These are phyloP conservation scores for Kryptopterus vitreolus DNA, from an alignment of 2,797 vertebrate species.

Conservation along the genomic window DNA sequence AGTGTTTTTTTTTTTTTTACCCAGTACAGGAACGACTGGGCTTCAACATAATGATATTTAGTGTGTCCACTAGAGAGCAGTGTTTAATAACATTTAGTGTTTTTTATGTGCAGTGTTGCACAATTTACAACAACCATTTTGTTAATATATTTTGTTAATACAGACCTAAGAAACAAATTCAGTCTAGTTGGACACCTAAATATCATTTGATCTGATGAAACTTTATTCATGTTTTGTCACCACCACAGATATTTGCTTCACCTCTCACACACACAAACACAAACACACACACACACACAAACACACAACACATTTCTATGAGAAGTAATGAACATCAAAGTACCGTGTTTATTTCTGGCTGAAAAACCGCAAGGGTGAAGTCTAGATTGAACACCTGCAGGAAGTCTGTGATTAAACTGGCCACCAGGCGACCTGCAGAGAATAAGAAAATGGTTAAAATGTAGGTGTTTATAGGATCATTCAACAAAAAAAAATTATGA, in stretches of 20 bases:
- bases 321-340: constrained; percentile 53
- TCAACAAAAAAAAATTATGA: neutral
- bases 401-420: constrained; percentile 89
- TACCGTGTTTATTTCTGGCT: constrained; percentile 91
- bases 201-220: neutral
- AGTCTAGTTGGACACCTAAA: neutral
- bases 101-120: too few species aligned
- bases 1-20: too few species aligned
- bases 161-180: neutral
- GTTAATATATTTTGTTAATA: too few species aligned
- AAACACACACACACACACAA: too few species aligned
- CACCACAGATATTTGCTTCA: too few species aligned
- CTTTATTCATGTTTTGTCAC: neutral
- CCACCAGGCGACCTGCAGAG: constrained; percentile 81
- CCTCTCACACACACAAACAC: too few species aligned
- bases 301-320: neutral
- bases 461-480: neutral
- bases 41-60: neutral
- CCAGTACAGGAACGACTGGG: too few species aligned
- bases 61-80: neutral
- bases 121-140: neutral
- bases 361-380: constrained; percentile 92
- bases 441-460: neutral
- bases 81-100: neutral
- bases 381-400: constrained; percentile 92